These are phyloP conservation scores for Muscicapa striata DNA, from an alignment of 2,797 vertebrate species.

Conservation along the genomic window DNA sequence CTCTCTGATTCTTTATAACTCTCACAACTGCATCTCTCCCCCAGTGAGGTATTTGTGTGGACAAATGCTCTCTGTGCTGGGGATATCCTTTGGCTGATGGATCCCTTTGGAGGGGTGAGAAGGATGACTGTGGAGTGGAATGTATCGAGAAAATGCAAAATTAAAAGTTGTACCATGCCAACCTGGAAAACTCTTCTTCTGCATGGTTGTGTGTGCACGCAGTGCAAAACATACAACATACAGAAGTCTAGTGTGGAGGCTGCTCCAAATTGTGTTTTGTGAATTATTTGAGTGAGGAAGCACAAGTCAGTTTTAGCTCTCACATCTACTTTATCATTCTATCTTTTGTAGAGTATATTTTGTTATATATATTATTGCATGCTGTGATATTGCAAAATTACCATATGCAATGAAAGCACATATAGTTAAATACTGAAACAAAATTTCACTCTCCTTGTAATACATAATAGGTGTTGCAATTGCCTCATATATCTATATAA, in stretches of 20 bases:
- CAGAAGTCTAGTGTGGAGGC: not conserved
- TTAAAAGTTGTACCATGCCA: fast-evolving
- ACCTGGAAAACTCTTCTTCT: not conserved
- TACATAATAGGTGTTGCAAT: not conserved
- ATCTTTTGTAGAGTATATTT: not conserved
- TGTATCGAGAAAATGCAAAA: fast-evolving
- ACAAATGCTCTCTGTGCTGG: not conserved
- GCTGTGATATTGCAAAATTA: not conserved
- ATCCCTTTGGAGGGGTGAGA: not conserved
- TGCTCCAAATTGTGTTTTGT: not conserved
- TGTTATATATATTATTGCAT: fast-evolving
- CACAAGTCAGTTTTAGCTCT: not conserved
- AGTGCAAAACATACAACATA: not conserved
- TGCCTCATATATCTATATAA: not conserved
- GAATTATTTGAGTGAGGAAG: not conserved
- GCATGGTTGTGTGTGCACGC: fast-evolving
- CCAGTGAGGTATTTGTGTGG: not conserved
- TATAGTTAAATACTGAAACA: not conserved
- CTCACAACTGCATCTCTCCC: not conserved
- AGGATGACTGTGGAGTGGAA: not conserved
- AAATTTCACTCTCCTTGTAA: not conserved
- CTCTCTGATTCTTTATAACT: not conserved
- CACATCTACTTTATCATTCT: not conserved
- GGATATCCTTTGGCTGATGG: fast-evolving
- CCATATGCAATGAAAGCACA: not conserved